Evolutionary conservation across 2,797 vertebrate genomes (phyloP).

Genomic region (Iguana delicatissima): DNA sequence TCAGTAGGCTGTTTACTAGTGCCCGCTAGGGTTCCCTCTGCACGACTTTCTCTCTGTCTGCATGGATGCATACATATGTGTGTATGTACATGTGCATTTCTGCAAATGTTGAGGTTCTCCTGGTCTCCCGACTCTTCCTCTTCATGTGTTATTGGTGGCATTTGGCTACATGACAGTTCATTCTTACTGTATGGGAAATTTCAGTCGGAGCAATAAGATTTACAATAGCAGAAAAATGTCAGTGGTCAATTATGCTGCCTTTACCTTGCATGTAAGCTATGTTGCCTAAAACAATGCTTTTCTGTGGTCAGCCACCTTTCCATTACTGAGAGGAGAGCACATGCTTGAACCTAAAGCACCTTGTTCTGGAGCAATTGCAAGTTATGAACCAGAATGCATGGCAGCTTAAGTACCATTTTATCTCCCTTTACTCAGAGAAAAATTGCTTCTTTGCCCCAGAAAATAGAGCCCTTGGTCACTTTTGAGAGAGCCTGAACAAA

Average conservation of each 20-base stretch:
- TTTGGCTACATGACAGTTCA: neutral
- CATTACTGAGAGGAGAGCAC: neutral
- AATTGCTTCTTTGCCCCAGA: conserved; percentile 31
- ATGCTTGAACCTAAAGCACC: fast-evolving
- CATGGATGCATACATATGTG: too few species aligned
- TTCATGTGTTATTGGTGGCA: neutral
- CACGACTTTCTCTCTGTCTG: too few species aligned
- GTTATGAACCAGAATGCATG: conserved; percentile 3
- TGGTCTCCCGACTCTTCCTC: neutral
- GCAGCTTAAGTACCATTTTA: conserved; percentile 20
- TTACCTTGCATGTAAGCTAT: fast-evolving
- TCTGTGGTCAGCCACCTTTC: neutral
- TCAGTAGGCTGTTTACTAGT: neutral
- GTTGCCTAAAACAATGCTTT: neutral
- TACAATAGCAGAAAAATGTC: neutral
- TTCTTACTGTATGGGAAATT: neutral
- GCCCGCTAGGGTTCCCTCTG: neutral
- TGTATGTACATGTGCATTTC: neutral
- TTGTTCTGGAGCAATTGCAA: conserved; percentile 28
- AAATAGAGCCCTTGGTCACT: conserved; percentile 44
- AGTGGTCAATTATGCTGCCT: neutral
- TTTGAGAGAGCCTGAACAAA: conserved; percentile 15
- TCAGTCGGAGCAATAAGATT: neutral
- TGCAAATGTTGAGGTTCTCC: neutral
- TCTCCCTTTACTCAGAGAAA: conserved; percentile 25